These are phyloP conservation scores for Antitype chi DNA, from an alignment of 2,888 invertebrate genomes.

Conservation along the genomic window DNA sequence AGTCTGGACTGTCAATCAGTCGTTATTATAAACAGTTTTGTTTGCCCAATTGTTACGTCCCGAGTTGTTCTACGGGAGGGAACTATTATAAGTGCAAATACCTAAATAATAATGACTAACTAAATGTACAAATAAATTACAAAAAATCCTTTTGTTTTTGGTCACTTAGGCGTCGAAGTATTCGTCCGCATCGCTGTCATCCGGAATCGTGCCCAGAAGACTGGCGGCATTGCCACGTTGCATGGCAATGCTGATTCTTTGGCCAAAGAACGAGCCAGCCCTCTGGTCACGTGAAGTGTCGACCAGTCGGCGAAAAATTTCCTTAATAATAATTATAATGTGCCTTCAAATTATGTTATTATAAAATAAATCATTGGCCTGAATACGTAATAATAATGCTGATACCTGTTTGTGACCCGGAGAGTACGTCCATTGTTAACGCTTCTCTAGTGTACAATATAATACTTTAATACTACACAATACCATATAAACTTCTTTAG, in stretches of 20 bases:
- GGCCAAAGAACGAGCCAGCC: too few relatives aligned
- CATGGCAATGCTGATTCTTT: neutral
- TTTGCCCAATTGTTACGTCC: conserved; percentile 8
- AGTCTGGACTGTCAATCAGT: conserved; percentile 16
- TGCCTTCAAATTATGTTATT: conserved; percentile 50
- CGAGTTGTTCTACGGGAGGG: conserved; percentile 6
- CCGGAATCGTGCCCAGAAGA: too few relatives aligned
- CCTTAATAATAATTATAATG: conserved; percentile 42
- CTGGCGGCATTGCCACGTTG: neutral
- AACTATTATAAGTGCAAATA: conserved; percentile 21
- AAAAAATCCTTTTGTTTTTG: too few relatives aligned
- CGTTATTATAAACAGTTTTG: conserved; percentile 19
- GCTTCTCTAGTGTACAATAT: conserved; percentile 35
- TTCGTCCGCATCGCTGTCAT: neutral
- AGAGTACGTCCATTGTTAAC: conserved; percentile 35
- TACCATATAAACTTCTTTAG: conserved; percentile 42
- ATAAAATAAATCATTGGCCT: conserved; percentile 14
- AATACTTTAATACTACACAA: conserved; percentile 61
- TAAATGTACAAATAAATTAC: too few relatives aligned
- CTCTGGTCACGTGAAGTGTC: too few relatives aligned
- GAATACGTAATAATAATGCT: conserved; percentile 28
- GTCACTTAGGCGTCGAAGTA: neutral
- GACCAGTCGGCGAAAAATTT: too few relatives aligned
- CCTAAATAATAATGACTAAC: conserved; percentile 28
- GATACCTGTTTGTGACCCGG: conserved; percentile 46